Evolutionary conservation across 2,888 invertebrate species (phyloP).

Genomic region (Keiferia lycopersicella): DNA sequence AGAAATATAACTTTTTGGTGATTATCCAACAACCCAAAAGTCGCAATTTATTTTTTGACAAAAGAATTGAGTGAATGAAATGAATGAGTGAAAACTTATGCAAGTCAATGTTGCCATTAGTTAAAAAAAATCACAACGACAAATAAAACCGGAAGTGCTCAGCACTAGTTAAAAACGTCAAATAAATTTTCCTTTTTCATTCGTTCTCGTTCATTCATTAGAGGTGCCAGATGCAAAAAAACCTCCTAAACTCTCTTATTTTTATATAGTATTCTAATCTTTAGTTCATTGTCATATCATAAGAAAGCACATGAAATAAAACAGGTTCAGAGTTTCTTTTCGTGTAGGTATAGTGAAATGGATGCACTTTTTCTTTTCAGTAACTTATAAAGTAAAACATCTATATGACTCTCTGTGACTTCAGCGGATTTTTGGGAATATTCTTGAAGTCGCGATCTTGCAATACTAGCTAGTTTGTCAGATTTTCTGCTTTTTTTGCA

Average conservation of each 20-base stretch:
- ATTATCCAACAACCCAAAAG: conserved; percentile 42
- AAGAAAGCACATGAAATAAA: no score
- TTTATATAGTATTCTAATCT: no score
- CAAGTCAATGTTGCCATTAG: neutral
- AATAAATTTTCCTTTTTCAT: neutral
- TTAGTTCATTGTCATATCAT: no score
- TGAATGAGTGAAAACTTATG: no score
- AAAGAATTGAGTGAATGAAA: neutral
- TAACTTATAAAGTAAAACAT: no score
- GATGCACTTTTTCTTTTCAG: no score
- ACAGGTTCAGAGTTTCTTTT: no score
- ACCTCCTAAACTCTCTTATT: neutral
- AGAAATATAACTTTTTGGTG: conserved; percentile 33
- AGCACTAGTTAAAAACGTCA: no score
- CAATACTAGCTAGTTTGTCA: neutral
- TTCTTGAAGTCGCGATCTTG: neutral
- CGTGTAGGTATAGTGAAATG: no score
- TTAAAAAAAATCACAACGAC: no score
- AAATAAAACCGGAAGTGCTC: no score
- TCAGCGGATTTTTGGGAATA: neutral
- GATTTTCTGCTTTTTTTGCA: neutral
- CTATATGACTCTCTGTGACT: no score
- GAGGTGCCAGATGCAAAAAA: neutral
- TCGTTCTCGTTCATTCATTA: neutral
- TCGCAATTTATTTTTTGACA: conserved; percentile 28